Conservation (phyloP, 2,888 invertebrate genomes). For the Oligia fasciuncula region DNA sequence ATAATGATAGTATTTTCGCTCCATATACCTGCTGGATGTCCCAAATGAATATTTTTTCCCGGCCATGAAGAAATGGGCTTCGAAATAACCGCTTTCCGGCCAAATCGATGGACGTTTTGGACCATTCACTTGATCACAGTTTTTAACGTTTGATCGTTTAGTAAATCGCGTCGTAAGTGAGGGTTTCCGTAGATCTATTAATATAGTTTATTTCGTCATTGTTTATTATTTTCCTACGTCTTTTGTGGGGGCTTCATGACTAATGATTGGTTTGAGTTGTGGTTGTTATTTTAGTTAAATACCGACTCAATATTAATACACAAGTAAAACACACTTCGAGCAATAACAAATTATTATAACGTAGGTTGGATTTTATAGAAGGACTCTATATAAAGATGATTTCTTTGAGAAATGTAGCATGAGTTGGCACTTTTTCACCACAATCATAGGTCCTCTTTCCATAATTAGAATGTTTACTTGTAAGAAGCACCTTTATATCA, state of each 20-base stretch:
- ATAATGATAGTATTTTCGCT: slow-evolving; percentile 72
- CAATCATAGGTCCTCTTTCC: background rate
- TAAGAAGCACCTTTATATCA: background rate
- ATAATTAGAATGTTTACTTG: slow-evolving; percentile 9
- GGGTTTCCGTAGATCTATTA: slow-evolving; percentile 70
- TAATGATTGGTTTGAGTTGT: slow-evolving; percentile 30
- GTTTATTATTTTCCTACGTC: slow-evolving; percentile 36
- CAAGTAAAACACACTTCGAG: background rate
- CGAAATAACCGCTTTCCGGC: slow-evolving; percentile 78
- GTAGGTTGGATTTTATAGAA: background rate
- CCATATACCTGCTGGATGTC: slow-evolving; percentile 68
- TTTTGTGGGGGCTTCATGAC: slow-evolving; percentile 16
- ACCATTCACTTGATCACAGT: slow-evolving; percentile 80
- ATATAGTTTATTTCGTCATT: slow-evolving; percentile 57
- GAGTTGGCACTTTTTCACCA: background rate
- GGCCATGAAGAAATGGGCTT: slow-evolving; percentile 59
- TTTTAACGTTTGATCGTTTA: slow-evolving; percentile 77
- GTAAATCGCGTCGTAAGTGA: slow-evolving; percentile 74
- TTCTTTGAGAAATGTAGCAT: background rate
- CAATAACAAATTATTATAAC: background rate
- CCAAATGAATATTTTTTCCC: slow-evolving; percentile 68
- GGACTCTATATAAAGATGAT: background rate
- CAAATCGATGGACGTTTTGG: slow-evolving; percentile 76
- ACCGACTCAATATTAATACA: background rate
- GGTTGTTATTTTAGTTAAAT: background rate